Conservation (phyloP, 2,797 vertebrate species). For the Phataginus tetradactyla region DNA sequence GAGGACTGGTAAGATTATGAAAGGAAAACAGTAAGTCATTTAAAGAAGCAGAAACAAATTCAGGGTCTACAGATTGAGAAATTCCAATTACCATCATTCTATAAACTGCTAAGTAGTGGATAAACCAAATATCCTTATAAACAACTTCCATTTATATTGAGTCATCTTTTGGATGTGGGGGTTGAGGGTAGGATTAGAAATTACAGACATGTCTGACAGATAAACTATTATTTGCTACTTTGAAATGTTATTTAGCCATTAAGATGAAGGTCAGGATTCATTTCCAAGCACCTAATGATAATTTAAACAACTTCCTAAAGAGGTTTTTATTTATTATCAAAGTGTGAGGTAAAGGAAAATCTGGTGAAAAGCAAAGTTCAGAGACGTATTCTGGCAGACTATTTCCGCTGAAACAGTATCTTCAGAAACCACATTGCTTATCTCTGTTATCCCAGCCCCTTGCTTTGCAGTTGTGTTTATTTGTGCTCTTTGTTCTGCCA, state of each 20-base stretch:
- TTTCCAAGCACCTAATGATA: constrained; percentile 31
- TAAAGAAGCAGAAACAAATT: constrained; percentile 34
- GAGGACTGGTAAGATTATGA: not conserved
- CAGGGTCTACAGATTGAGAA: not conserved
- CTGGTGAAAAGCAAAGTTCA: constrained; percentile 11
- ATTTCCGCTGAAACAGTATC: constrained; percentile 41
- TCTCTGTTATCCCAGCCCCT: constrained; percentile 53
- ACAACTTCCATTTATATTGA: not conserved
- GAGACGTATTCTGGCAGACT: constrained; percentile 16
- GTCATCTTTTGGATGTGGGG: not conserved
- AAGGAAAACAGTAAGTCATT: not conserved
- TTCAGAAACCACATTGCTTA: constrained; percentile 50
- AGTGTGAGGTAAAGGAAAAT: not conserved
- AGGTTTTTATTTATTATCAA: constrained; percentile 55
- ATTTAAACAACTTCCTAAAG: constrained; percentile 54
- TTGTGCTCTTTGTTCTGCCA: constrained; percentile 70
- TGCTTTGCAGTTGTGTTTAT: constrained; percentile 65
- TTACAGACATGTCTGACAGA: not conserved
- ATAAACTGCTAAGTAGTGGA: not conserved
- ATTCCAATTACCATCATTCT: not conserved
- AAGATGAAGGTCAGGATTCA: constrained; percentile 13
- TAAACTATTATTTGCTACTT: not conserved
- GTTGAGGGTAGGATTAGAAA: not conserved
- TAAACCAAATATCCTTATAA: not conserved
- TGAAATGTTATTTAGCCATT: constrained; percentile 9